phyloP scores from a whole-genome alignment of 2,888 invertebrate species.

The Lasioglossum zephyrum region DNA sequence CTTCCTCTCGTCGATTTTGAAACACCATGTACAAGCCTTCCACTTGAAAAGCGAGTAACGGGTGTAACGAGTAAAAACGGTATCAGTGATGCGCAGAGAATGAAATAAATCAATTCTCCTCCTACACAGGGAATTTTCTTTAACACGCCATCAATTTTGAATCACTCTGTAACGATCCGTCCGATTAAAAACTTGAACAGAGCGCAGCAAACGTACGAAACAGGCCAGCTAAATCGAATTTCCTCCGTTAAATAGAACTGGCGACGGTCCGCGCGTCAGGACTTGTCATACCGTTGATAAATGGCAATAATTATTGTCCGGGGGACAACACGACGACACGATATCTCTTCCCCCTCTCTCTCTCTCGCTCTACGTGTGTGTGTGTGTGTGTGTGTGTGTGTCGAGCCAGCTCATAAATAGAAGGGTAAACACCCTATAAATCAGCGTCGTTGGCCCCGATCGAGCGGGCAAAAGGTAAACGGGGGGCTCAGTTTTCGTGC shows the following conservation, averaged over 20 bases:
- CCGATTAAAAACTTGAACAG: neutral
- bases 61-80: no score
- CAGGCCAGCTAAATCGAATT: neutral
- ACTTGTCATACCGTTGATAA: neutral
- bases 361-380: neutral
- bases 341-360: neutral
- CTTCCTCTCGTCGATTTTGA: neutral
- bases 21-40: neutral
- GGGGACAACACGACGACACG: neutral
- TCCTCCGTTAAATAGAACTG: neutral
- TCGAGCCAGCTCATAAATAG: constrained; percentile 46
- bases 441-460: constrained; percentile 48
- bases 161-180: neutral
- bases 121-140: neutral
- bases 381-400: neutral
- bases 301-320: neutral
- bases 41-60: neutral
- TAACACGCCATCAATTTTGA: neutral
- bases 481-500: constrained; percentile 60
- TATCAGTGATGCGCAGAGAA: neutral
- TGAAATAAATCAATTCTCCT: neutral
- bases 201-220: neutral
- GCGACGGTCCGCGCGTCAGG: neutral
- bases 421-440: constrained; percentile 57
- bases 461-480: constrained; percentile 43